Base-by-base conservation (phyloP, 2,113 vertebrate species). In the Anseranas semipalmata region DNA sequence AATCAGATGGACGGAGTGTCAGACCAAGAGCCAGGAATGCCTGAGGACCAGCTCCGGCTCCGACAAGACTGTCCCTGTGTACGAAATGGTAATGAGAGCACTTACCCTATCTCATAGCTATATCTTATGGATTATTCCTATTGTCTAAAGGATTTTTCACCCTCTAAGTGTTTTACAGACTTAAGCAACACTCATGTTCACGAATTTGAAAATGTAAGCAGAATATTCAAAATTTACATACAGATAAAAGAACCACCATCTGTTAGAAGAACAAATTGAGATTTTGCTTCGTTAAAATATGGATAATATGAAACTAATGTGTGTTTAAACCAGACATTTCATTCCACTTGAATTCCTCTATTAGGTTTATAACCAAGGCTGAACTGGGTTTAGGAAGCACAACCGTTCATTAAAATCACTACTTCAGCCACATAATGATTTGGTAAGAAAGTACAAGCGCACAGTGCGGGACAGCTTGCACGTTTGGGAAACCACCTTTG, bases 221-320 rank as follows among this genome's bases (percentile, higher is more conserved):
- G 86, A 92, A 56, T 79, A 76, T 8, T 93, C 58, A 82, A 50
- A 82, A 89, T 89, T 58, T 87, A 84, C 45, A 89, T 71, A 72
- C 60, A 53, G 41, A 52, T 86, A 82, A 76, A 81, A 83, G 78
- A 93, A 43, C 48, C 13, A 50, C n/a, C 37, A 66, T 87, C 83
- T 92, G 84, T 85, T 93, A 79, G 58, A 94, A 73, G 33, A 86
- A 90, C 68, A 87, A 82, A 82, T 6, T 50, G 58, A 91, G 41
- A 6, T 82, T 91, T 92, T 94, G 52, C 48, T 75, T 89, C 39
- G 62, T 76, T 92, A 93, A 90, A 91, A 92, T 89, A 79, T 1
- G 3, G 45, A 27, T 75, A 94, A 85, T 82, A 87, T 55, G 82
- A 87, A 95, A 82, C 70, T 93, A 81, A 73, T 89, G 89, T 55